Percentiles rank a stretch among this genome's conserved stretches.
phyloP scores from a whole-genome alignment of 2,113 vertebrate genomes.

The Spermophilus dauricus region DNA sequence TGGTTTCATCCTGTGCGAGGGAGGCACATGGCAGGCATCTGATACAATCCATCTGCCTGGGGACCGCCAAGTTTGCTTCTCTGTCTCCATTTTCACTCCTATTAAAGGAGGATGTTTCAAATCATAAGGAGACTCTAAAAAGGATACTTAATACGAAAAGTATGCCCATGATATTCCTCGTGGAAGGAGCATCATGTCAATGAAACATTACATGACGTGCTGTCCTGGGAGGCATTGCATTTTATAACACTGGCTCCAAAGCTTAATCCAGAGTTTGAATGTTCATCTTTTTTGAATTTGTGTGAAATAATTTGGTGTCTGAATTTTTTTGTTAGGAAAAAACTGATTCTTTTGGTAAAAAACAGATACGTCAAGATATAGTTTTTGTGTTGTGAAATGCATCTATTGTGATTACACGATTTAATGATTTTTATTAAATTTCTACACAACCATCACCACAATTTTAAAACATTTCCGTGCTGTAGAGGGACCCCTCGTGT shows the following conservation, averaged over 20 bases:
- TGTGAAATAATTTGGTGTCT: background rate
- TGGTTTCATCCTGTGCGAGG: background rate
- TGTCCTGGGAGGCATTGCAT: background rate
- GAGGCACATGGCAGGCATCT: background rate
- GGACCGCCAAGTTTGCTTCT: background rate
- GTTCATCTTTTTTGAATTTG: background rate
- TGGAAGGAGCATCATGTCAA: background rate
- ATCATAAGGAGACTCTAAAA: constrained; percentile 21
- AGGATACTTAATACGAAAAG: background rate
- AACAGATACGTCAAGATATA: background rate
- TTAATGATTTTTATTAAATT: background rate
- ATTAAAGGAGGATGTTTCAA: constrained; percentile 14
- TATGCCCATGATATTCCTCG: background rate
- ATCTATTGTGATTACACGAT: background rate
- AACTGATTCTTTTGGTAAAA: background rate
- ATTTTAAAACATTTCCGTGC: background rate
- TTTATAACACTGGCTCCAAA: background rate
- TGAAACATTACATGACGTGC: background rate
- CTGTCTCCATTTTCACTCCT: background rate
- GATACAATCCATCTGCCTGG: constrained; percentile 3
- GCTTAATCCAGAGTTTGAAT: background rate
- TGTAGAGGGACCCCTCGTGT: background rate
- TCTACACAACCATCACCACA: background rate
- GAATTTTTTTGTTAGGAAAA: background rate
- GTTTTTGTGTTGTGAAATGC: background rate